A percentile compares a stretch with the other conserved stretches of the same genome.
phyloP scores from a whole-genome alignment of 2,888 invertebrate genomes.

The Quadroppia sp. region DNA sequence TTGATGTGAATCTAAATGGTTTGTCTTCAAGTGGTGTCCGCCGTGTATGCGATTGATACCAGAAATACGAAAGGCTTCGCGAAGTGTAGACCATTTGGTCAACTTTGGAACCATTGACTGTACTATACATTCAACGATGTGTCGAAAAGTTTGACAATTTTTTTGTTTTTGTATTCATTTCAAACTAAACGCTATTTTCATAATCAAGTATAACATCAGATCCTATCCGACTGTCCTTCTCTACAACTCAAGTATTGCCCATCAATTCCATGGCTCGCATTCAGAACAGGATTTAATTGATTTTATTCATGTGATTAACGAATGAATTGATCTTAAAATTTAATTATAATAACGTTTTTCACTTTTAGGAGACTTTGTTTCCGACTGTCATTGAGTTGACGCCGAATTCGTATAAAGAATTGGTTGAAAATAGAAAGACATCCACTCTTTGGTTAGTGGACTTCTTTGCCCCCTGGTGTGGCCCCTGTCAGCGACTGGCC shows the following conservation, averaged over 20 bases:
- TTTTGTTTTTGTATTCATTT: too few relatives aligned
- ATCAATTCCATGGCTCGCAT: slow-evolving; percentile 61
- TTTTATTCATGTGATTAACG: slow-evolving; percentile 57
- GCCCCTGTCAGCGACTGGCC: slow-evolving; percentile 65
- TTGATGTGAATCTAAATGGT: background rate
- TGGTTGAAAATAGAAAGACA: slow-evolving; percentile 57
- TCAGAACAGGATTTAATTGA: slow-evolving; percentile 61
- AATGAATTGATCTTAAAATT: slow-evolving; percentile 52
- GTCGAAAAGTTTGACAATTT: slow-evolving; percentile 51
- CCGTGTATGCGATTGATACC: slow-evolving; percentile 67
- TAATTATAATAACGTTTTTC: slow-evolving; percentile 36
- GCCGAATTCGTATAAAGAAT: slow-evolving; percentile 57
- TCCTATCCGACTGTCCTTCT: slow-evolving; percentile 68
- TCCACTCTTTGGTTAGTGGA: slow-evolving; percentile 65
- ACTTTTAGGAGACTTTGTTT: slow-evolving; percentile 52
- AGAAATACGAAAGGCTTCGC: slow-evolving; percentile 64
- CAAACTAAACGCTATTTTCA: slow-evolving; percentile 44
- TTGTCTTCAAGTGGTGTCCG: slow-evolving; percentile 62
- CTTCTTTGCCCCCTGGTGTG: slow-evolving; percentile 71
- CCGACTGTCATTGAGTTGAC: slow-evolving; percentile 61
- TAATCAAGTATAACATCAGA: slow-evolving; percentile 60
- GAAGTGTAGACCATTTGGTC: slow-evolving; percentile 52
- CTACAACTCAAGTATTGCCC: slow-evolving; percentile 60
- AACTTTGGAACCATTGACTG: slow-evolving; percentile 67
- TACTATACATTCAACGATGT: slow-evolving; percentile 61